Evolutionary conservation across 2,888 invertebrate species (phyloP).

Genomic region (Nomada ferruginata): DNA sequence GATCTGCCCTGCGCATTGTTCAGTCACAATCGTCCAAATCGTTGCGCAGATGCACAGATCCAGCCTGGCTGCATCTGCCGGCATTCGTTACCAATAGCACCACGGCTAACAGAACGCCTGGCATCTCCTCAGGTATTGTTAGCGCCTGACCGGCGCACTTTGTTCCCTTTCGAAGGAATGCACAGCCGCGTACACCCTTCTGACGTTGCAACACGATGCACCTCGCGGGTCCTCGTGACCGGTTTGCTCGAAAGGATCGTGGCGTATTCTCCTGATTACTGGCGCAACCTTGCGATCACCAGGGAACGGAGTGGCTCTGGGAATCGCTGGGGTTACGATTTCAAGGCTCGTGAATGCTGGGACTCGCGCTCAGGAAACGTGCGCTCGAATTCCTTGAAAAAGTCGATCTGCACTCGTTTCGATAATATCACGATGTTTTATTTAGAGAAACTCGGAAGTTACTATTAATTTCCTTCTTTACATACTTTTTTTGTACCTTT

Average conservation of each 20-base stretch:
- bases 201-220: slow-evolving; percentile 61
- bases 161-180: slow-evolving; percentile 77
- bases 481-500: too few species aligned
- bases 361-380: background rate
- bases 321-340: slow-evolving; percentile 56
- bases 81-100: slow-evolving; percentile 49
- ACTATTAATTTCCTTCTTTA: too few species aligned
- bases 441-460: too few species aligned
- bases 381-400: slow-evolving; percentile 6
- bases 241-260: slow-evolving; percentile 65
- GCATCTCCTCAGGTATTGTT: slow-evolving; percentile 71
- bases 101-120: slow-evolving; percentile 65
- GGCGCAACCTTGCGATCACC: slow-evolving; percentile 57
- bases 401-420: background rate
- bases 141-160: slow-evolving; percentile 72
- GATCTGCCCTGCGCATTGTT: too few species aligned
- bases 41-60: too few species aligned
- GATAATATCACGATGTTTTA: background rate
- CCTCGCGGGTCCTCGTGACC: slow-evolving; percentile 64
- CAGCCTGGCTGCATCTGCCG: background rate
- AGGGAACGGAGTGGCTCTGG: slow-evolving; percentile 29
- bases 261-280: slow-evolving; percentile 48
- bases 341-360: slow-evolving; percentile 51
- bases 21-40: too few species aligned
- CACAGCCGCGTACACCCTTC: slow-evolving; percentile 55